Percentiles rank a stretch among this genome's conserved stretches.
phyloP scores from a whole-genome alignment of 2,113 vertebrate genomes.

The Origma solitaria region DNA sequence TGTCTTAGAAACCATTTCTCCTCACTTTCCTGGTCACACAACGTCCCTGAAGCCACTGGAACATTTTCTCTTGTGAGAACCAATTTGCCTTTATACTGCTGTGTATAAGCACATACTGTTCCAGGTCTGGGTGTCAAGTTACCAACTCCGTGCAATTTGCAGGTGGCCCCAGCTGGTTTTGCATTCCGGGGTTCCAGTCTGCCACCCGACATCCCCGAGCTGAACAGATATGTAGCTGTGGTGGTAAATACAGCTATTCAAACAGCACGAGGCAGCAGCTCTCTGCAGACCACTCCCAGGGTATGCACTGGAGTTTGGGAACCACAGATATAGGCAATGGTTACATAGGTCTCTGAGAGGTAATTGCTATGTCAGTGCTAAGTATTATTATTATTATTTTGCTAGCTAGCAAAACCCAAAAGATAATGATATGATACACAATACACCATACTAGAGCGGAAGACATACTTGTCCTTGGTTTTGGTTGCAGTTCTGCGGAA shows the following conservation, averaged over 20 bases:
- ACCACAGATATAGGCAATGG: neutral
- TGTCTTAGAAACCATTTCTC: neutral
- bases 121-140: neutral
- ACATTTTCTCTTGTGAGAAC: neutral
- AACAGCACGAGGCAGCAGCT: neutral
- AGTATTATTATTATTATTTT: conserved; percentile 31
- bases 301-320: neutral
- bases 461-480: conserved; percentile 8
- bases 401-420: conserved; percentile 4
- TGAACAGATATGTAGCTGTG: neutral
- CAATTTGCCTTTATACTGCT: neutral
- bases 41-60: neutral
- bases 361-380: conserved; percentile 33
- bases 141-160: accelerated
- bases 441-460: neutral
- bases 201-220: neutral
- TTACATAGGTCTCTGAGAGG: neutral
- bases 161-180: neutral
- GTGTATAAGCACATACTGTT: accelerated
- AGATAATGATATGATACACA: conserved; percentile 37
- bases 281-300: neutral
- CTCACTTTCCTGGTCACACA: neutral
- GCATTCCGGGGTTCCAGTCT: neutral
- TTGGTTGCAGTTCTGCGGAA: neutral
- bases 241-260: neutral